phyloP scores from a whole-genome alignment of 2,888 invertebrate genomes.

The Coleophora flavipennella region DNA sequence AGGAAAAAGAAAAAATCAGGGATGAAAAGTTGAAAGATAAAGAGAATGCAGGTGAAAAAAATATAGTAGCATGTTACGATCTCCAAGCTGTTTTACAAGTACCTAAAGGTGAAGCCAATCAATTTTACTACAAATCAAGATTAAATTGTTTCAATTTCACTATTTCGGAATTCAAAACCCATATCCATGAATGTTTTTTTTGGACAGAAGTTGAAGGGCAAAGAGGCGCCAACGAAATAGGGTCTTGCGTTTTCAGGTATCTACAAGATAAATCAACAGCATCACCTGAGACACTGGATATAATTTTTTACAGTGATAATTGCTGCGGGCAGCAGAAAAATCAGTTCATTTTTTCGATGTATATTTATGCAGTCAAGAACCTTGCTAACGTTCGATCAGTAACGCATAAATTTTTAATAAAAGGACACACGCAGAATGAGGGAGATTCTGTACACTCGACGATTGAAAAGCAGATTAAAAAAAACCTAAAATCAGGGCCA shows the following conservation, averaged over 20 bases:
- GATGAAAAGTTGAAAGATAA: neutral
- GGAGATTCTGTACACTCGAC: constrained; percentile 16
- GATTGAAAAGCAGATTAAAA: constrained; percentile 15
- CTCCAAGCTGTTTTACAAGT: constrained; percentile 17
- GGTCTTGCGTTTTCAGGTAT: constrained; percentile 12
- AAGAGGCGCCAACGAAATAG: constrained; percentile 16
- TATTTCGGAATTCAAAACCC: constrained; percentile 9
- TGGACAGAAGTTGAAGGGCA: constrained; percentile 17
- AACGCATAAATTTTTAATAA: constrained; percentile 18
- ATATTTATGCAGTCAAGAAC: constrained; percentile 13
- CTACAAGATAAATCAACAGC: constrained; percentile 2
- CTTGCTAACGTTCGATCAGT: constrained; percentile 13
- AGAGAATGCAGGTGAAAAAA: neutral
- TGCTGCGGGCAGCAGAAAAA: constrained; percentile 18
- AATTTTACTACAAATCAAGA: constrained; percentile 16
- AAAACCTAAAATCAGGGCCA: constrained; percentile 12
- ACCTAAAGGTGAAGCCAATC: constrained; percentile 15
- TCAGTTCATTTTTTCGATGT: constrained; percentile 13
- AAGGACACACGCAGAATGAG: constrained; percentile 16
- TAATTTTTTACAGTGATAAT: constrained; percentile 14
- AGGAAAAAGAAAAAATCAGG: neutral
- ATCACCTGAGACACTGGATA: constrained; percentile 4
- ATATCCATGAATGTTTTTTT: constrained; percentile 15
- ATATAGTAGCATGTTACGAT: constrained; percentile 16
- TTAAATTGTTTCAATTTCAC: constrained; percentile 14